Base-by-base conservation (phyloP, 2,888 invertebrate genomes). In the Polia nebulosa region DNA sequence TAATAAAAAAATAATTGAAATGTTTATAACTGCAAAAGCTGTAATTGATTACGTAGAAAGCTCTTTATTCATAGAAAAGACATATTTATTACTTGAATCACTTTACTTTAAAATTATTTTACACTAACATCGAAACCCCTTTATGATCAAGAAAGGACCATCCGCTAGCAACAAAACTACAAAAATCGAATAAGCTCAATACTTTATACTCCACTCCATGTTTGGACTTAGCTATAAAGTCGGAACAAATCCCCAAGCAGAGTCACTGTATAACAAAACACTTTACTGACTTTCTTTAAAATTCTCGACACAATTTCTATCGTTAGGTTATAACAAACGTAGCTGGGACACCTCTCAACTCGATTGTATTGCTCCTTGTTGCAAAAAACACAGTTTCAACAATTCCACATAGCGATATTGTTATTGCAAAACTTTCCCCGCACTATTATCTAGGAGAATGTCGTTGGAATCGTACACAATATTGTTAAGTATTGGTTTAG, bases 371-470 rank as follows among this genome's bases (percentile, higher is more conserved):
- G 80, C 67, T 62, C 63, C 78, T 66, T 72, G 74, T 73, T 65
- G 58, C 53, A 73, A 77, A 83, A 85, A 83, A 85, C 72, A 63
- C 76, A 68, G 75, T 81, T 81, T 71, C 82, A 81, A 79, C 55
- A 74, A 80, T 65, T 82, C 72, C 76, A 81, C 73, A 76, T 72
- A 83, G 78, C 83, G 74, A 84, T 85, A 87, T 85, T 86, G 86
- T 88, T 89, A 88, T 89, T 88, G 85, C 82, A 61, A 83, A 89
- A 89, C 82, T 89, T 90, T 82, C 62, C 41, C 76, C 65, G 72
- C 77, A 78, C 64, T 69, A 74, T 61, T 79, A 65, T 80, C 75
- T 65, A 49, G 51, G 44, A 55, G 52, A 60, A 71, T 68, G 68
- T 69, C 55, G 71, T 59, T 58, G 59, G 56, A 60, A 69, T 74